A percentile compares a stretch with the other conserved stretches of the same genome.
These are phyloP conservation scores for Orthosia incerta DNA, from an alignment of 2,888 invertebrate species.

Conservation along the genomic window DNA sequence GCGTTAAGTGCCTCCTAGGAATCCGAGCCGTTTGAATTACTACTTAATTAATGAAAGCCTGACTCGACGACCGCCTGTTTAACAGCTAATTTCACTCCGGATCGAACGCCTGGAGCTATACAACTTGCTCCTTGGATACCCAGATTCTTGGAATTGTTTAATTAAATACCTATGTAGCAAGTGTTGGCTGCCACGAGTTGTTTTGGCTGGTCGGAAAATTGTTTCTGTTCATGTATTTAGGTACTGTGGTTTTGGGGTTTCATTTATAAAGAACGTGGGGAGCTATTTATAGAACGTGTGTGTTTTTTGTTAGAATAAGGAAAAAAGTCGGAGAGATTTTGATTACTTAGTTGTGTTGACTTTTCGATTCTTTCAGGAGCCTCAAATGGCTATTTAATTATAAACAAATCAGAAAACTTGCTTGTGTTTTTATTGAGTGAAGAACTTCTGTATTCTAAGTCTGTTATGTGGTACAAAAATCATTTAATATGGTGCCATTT, in stretches of 20 bases:
- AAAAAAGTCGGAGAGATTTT: conserved; percentile 7
- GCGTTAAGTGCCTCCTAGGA: conserved; percentile 56
- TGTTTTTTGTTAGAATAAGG: conserved; percentile 1
- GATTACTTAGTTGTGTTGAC: neutral
- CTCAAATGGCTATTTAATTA: conserved; percentile 18
- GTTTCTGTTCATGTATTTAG: conserved; percentile 13
- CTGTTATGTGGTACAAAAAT: neutral
- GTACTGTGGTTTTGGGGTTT: conserved; percentile 2
- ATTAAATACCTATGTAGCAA: conserved; percentile 62
- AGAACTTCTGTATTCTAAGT: neutral
- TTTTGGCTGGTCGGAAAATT: conserved; percentile 28
- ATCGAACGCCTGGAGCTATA: conserved; percentile 65
- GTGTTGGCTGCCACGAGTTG: conserved; percentile 31
- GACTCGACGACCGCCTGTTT: conserved; percentile 71
- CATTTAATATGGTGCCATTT: conserved; percentile 7
- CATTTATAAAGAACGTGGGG: neutral
- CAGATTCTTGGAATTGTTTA: conserved; percentile 64
- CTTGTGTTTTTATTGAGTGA: neutral
- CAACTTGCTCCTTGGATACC: conserved; percentile 50
- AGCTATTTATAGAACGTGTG: neutral
- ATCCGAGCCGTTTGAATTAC: conserved; percentile 66
- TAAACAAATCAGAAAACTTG: conserved; percentile 7
- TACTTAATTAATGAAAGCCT: conserved; percentile 77
- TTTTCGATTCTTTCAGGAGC: conserved; percentile 3
- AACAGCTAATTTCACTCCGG: conserved; percentile 73